Evolutionary conservation across 2,113 vertebrate genomes (phyloP).

Genomic region (Pagrus major): DNA sequence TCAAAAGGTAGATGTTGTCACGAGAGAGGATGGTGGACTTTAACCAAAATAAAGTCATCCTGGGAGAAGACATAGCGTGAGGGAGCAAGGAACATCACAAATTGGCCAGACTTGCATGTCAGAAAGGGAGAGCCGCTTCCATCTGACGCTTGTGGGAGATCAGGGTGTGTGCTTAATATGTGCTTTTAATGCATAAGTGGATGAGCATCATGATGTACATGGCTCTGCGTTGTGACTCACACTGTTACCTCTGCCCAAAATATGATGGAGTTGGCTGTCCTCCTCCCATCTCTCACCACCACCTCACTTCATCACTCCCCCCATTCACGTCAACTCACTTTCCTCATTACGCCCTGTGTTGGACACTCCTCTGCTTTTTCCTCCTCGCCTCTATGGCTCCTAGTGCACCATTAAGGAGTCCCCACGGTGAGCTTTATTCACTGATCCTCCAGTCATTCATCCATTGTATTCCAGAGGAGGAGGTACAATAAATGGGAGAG

Average conservation of each 20-base stretch:
- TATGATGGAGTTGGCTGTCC: constrained; percentile 51
- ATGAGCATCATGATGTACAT: constrained; percentile 26
- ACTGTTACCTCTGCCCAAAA: constrained; percentile 58
- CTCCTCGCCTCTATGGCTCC: constrained; percentile 59
- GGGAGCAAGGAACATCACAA: constrained; percentile 23
- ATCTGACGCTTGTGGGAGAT: constrained; percentile 54
- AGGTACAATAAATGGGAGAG: constrained; percentile 42
- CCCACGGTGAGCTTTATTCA: constrained; percentile 57
- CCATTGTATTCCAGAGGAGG: constrained; percentile 26
- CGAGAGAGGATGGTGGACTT: constrained; percentile 8
- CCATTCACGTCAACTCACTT: constrained; percentile 56
- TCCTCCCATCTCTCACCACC: constrained; percentile 46
- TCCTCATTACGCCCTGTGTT: constrained; percentile 53
- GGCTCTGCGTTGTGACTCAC: constrained; percentile 65
- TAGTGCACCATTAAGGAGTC: constrained; percentile 65
- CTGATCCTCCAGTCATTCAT: constrained; percentile 49
- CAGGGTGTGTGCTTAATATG: constrained; percentile 49
- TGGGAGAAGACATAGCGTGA: neutral
- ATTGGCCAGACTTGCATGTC: constrained; percentile 21
- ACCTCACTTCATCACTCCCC: constrained; percentile 59
- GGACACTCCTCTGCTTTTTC: constrained; percentile 46
- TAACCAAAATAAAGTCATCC: constrained; percentile 19
- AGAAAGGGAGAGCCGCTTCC: constrained; percentile 26
- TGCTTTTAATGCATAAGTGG: constrained; percentile 48
- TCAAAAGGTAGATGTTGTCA: constrained; percentile 1